Evolutionary conservation across 2,888 invertebrate genomes (phyloP), one percentile per base, ranked within the genome.

Genomic region (Phania funesta): DNA sequence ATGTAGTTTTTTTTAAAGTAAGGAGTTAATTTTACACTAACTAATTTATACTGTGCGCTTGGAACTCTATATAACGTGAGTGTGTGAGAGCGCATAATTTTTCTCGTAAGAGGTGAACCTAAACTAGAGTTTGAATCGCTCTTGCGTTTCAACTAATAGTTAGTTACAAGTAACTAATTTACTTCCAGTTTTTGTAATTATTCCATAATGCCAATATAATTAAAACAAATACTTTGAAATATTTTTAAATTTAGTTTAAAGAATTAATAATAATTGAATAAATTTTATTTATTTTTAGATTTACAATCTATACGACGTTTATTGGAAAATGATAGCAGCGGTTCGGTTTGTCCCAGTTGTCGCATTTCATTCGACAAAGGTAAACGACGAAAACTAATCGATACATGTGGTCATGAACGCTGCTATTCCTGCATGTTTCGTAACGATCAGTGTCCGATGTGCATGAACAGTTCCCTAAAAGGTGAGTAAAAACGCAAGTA

Each of bases 311-410:
- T 96, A 88, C 92, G 96, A 85, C 95, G 95, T 86, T 93, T 96
- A 84, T 93, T 96, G 88, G 96, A 96, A 89, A 94, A 94, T 87
- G 95, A 96, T 90, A 93, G 94, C 76, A 94, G 93, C 75, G 93
- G 93, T 84, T 93, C 93, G 64, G 93, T 93, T 84, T 96, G 96
- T 91, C 96, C 96, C 85, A 95, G 96, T 91, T 96, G 96, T 92
- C 95, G 95, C 91, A 96, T 97, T 95, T 97, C 97, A 87, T 98
- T 97, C 92, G 98, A 98, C 92, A 97, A 97, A 92, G 98, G 98
- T 91, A 98, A 98, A 92, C 97, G 98, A 92, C 94, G 98, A 91
- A 95, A 96, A 91, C 93, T 98, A 89, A 97, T 98, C 90, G 98
- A 98, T 92, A 95, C 96, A 83, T 98, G 98, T 92, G 98, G 98